A percentile compares a stretch with the other conserved stretches of the same genome.
phyloP scores from a whole-genome alignment of 2,888 invertebrate genomes.

The Strigamia maritima region DNA sequence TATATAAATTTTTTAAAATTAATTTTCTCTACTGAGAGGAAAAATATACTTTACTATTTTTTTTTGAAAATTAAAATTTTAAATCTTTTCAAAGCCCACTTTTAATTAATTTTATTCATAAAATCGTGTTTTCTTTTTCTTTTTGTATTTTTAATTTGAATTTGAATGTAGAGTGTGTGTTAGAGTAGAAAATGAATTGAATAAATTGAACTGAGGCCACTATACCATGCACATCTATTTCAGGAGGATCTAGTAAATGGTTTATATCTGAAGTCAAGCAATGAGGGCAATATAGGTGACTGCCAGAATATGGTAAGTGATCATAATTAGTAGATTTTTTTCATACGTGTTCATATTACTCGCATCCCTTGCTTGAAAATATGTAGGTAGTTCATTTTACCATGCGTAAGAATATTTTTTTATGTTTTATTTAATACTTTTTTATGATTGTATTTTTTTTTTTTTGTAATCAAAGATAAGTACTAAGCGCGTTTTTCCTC shows the following conservation, averaged over 20 bases:
- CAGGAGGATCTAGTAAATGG: constrained; percentile 43
- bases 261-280: constrained; percentile 41
- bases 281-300: constrained; percentile 41
- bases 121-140: neutral
- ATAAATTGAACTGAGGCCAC: constrained; percentile 26
- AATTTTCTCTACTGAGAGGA: neutral
- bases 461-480: constrained; percentile 23
- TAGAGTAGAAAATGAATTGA: constrained; percentile 16
- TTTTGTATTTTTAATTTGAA: neutral
- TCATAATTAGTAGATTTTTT: neutral
- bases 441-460: neutral
- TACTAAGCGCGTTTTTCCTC: constrained; percentile 10
- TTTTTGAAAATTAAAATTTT: neutral
- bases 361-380: neutral
- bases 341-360: neutral
- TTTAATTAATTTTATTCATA: constrained; percentile 33
- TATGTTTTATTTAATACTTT: neutral
- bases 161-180: constrained; percentile 1
- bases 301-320: constrained; percentile 43
- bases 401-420: neutral
- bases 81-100: neutral
- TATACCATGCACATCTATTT: constrained; percentile 36
- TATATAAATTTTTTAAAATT: neutral
- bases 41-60: neutral
- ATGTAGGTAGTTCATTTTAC: neutral